These are phyloP conservation scores for Drosophila monieri DNA, from an alignment of 2,888 invertebrate genomes.

Conservation along the genomic window DNA sequence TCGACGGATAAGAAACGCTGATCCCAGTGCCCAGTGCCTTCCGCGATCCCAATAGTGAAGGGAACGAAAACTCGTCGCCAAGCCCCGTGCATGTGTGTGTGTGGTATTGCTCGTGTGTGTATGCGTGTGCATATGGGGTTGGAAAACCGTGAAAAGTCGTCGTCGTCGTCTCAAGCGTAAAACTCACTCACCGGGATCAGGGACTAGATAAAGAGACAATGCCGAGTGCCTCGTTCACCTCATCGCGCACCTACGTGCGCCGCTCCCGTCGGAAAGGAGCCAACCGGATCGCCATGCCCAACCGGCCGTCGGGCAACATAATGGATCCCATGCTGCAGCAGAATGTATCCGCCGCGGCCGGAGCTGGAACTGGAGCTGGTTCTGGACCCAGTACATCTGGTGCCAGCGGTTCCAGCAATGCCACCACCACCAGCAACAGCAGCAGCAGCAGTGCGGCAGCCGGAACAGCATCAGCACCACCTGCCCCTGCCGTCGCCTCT, in stretches of 20 bases:
- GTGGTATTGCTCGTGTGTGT: slow-evolving; percentile 53
- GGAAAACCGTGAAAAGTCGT: slow-evolving; percentile 67
- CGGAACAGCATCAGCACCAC: slow-evolving; percentile 48
- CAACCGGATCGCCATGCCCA: slow-evolving; percentile 88
- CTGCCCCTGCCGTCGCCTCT: slow-evolving; percentile 37
- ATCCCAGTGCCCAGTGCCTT: slow-evolving; percentile 17
- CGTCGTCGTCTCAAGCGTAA: slow-evolving; percentile 48
- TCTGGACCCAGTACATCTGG: slow-evolving; percentile 17
- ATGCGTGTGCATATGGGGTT: slow-evolving; percentile 70
- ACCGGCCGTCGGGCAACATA: slow-evolving; percentile 83
- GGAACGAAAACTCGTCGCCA: slow-evolving; percentile 33
- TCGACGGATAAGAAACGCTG: slow-evolving; percentile 12
- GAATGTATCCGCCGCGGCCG: slow-evolving; percentile 84
- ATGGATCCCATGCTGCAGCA: slow-evolving; percentile 89
- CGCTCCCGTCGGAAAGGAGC: slow-evolving; percentile 96
- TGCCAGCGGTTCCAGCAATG: slow-evolving; percentile 9
- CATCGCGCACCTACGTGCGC: slow-evolving; percentile 95
- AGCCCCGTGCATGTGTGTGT: slow-evolving; percentile 31
- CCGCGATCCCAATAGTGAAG: slow-evolving; percentile 24
- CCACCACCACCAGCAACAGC: slow-evolving; percentile 21
- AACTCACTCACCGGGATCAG: slow-evolving; percentile 11
- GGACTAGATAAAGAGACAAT: slow-evolving; percentile 79
- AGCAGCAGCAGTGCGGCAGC: slow-evolving; percentile 47
- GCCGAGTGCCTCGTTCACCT: slow-evolving; percentile 98
- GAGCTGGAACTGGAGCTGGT: neutral